These are phyloP conservation scores for Sebastes nivosus DNA, from an alignment of 2,797 vertebrate species.

Conservation along the genomic window DNA sequence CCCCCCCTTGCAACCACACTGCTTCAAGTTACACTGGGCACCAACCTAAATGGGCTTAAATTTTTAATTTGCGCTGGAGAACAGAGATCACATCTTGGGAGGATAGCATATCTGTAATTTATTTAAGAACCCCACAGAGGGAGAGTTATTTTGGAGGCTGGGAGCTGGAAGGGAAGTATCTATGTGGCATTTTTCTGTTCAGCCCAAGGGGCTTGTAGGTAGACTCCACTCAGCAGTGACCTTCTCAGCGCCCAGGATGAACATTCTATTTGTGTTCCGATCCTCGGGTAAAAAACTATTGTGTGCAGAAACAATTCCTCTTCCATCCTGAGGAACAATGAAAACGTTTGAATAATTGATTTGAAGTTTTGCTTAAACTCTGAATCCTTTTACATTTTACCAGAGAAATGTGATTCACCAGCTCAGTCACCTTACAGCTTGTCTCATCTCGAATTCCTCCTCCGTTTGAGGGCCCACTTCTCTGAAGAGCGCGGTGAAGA, in stretches of 20 bases:
- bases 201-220: conserved; percentile 65
- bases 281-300: conserved; percentile 48
- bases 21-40: conserved; percentile 76
- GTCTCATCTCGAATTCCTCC: conserved; percentile 35
- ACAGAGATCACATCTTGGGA: conserved; percentile 82
- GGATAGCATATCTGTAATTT: conserved; percentile 81
- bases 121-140: conserved; percentile 76
- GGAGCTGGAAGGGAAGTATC: conserved; percentile 64
- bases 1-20: conserved; percentile 63
- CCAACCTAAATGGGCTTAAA: conserved; percentile 82
- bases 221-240: conserved; percentile 65
- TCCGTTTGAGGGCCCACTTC: conserved; percentile 33
- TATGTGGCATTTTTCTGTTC: conserved; percentile 59
- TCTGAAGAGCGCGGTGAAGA: conserved; percentile 16
- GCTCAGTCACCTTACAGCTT: conserved; percentile 33
- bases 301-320: conserved; percentile 33
- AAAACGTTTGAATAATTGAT: conserved; percentile 65
- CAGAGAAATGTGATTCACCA: conserved; percentile 39
- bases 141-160: conserved; percentile 76
- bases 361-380: conserved; percentile 61
- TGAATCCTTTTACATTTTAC: conserved; percentile 55
- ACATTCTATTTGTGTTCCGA: conserved; percentile 60
- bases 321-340: conserved; percentile 47
- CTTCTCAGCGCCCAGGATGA: conserved; percentile 60
- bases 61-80: conserved; percentile 82